Percentiles rank a stretch among this genome's conserved stretches.
Conservation (phyloP, 1,140 invertebrate species). For the Hypsibius dujardini region DNA sequence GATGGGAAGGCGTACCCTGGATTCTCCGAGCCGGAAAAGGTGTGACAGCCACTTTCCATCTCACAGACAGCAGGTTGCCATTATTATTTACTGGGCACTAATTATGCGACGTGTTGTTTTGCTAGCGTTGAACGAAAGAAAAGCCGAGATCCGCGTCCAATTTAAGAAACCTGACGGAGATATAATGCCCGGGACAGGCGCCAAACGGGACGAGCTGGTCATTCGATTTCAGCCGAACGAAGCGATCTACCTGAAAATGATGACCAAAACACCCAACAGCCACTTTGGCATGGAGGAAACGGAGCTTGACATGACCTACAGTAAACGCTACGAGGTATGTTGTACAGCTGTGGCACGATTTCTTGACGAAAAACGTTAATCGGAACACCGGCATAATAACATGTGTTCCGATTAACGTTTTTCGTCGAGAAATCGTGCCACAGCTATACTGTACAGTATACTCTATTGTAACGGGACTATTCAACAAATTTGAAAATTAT, state of each 20-base stretch:
- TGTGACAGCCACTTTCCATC: constrained; percentile 27
- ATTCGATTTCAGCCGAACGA: constrained; percentile 95
- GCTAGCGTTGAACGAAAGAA: constrained; percentile 83
- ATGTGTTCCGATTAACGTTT: too few relatives aligned
- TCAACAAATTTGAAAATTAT: too few relatives aligned
- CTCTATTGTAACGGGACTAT: too few relatives aligned
- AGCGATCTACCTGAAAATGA: constrained; percentile 93
- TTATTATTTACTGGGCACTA: background rate
- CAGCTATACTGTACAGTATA: too few relatives aligned
- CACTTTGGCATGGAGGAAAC: constrained; percentile 91
- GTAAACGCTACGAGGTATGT: constrained; percentile 60
- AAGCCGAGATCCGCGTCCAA: constrained; percentile 93
- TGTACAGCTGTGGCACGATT: too few relatives aligned
- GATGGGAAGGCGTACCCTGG: constrained; percentile 97
- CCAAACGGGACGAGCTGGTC: constrained; percentile 89
- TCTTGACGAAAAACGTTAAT: too few relatives aligned
- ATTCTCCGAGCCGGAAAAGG: constrained; percentile 91
- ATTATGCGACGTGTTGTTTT: constrained; percentile 22
- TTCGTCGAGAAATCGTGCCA: too few relatives aligned
- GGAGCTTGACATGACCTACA: constrained; percentile 89
- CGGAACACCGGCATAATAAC: too few relatives aligned
- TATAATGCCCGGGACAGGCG: constrained; percentile 66
- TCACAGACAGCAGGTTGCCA: too few relatives aligned
- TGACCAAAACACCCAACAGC: constrained; percentile 94
- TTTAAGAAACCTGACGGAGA: constrained; percentile 89